Evolutionary conservation across 1,140 invertebrate species (phyloP).

Genomic region (Habropoda laboriosa): DNA sequence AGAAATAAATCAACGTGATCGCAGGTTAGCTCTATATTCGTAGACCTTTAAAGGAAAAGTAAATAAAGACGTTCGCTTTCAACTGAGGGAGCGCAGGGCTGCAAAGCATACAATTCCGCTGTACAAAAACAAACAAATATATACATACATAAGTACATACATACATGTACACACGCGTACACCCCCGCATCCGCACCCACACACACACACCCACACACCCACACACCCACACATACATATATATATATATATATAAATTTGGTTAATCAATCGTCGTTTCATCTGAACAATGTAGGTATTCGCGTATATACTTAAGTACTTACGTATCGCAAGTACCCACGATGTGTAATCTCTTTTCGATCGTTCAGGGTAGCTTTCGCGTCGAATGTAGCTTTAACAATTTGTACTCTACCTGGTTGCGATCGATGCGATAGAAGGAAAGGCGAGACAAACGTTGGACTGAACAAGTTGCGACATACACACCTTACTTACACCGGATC

Average conservation of each 20-base stretch:
- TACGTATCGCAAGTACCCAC: too few relatives aligned
- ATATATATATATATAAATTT: slow-evolving; percentile 29
- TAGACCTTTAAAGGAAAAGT: slow-evolving; percentile 13
- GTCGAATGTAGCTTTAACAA: slow-evolving; percentile 14
- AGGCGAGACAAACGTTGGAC: background rate
- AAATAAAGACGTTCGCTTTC: slow-evolving; percentile 28
- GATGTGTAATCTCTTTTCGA: background rate
- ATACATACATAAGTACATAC: background rate
- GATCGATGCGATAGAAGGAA: background rate
- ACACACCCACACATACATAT: background rate
- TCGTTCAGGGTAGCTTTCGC: slow-evolving; percentile 26
- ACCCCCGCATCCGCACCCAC: accelerated
- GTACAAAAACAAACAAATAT: slow-evolving; percentile 39
- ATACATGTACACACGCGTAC: too few relatives aligned
- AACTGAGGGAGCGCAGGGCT: background rate
- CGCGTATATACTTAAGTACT: background rate
- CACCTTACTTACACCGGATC: too few relatives aligned
- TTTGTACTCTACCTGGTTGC: background rate
- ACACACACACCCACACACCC: background rate
- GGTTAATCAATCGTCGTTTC: slow-evolving; percentile 49
- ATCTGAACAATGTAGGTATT: slow-evolving; percentile 12
- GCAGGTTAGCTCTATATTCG: slow-evolving; percentile 33
- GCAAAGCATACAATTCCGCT: slow-evolving; percentile 31
- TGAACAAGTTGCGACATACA: too few relatives aligned
- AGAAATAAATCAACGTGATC: slow-evolving; percentile 22